Evolutionary conservation across 2,113 vertebrate species (phyloP), one percentile per base, ranked within the genome.

Genomic region (Oncorhynchus mykiss): DNA sequence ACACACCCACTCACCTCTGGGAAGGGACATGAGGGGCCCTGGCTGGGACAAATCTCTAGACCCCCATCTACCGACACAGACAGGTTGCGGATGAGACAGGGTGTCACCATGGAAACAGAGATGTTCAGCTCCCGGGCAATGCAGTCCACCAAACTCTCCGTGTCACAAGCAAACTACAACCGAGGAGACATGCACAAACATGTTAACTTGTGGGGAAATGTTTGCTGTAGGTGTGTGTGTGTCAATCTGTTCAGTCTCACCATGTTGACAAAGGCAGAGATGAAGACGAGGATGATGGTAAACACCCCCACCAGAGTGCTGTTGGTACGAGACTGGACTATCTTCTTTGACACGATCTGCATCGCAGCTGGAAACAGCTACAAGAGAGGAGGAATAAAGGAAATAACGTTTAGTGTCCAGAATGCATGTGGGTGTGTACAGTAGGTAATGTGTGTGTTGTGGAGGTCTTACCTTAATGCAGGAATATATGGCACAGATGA

Each of bases 191-290:
- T 5, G 31, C 62, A 78, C 72, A 48, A 11, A 71, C 22, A 64
- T 20, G n/a, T 29, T 22, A 3, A 14, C 57, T 31, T 29, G 65
- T 75, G 65, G 51, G 49, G 45, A 69, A 4, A 45, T 12, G 8
- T 45, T 45, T 45, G 57, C 31, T 11, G 27, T 25, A 51, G n/a
- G 11, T 18, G 59, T 60, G 64, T 70, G 74, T 31, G 54, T 39
- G 69, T 4, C 13, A 49, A 29, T 70, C 13, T 48, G 65, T 24
- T 34, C 27, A 69, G 70, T 84, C 78, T 57, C 69, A 98, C 97
- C 97, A 99, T 97, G 89, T 95, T 98, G 86, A 96, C 82, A 0
- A 97, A 93, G 87, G 97, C 95, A 3, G 97, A 94, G 74, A 94
- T 85, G 80, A 98, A 98, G 86, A 98, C 95, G 0, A 98, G 95